phyloP scores from a whole-genome alignment of 2,797 vertebrate genomes.

The Micromesistius poutassou region DNA sequence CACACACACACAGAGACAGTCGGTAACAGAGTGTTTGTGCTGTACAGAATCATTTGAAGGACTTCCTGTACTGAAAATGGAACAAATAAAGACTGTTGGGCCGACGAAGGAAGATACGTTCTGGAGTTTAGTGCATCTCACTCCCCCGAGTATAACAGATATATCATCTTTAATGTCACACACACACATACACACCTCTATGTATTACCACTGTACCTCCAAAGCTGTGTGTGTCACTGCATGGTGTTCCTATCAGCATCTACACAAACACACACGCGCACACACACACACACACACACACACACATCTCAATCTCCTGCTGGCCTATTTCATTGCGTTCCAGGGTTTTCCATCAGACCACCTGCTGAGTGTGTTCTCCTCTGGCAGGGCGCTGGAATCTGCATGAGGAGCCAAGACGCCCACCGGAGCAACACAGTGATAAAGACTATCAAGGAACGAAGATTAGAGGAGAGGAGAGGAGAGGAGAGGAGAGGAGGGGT shows the following conservation, averaged over 20 bases:
- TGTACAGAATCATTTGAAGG: background rate
- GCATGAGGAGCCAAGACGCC: background rate
- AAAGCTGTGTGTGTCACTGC: too few species aligned
- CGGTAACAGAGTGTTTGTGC: conserved; percentile 1
- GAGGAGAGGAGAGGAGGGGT: background rate
- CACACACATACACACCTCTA: background rate
- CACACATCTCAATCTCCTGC: background rate
- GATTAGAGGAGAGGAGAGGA: background rate
- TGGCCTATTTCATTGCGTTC: background rate
- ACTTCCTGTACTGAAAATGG: too few species aligned
- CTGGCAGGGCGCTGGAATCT: too few species aligned
- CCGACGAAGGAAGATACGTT: background rate
- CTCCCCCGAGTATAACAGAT: background rate
- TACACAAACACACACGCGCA: background rate
- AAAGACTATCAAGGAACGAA: background rate
- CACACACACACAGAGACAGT: conserved; percentile 27
- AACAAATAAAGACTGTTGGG: too few species aligned
- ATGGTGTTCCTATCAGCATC: too few species aligned
- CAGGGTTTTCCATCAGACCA: background rate
- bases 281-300: too few species aligned
- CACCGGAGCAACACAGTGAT: background rate
- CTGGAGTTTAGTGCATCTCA: background rate
- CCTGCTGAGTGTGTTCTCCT: background rate
- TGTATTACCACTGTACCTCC: too few species aligned
- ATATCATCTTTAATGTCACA: background rate